Evolutionary conservation across 1,140 invertebrate species (phyloP), one percentile per base, ranked within the genome.

Genomic region (Pachyrhynchus sulphureomaculatus): DNA sequence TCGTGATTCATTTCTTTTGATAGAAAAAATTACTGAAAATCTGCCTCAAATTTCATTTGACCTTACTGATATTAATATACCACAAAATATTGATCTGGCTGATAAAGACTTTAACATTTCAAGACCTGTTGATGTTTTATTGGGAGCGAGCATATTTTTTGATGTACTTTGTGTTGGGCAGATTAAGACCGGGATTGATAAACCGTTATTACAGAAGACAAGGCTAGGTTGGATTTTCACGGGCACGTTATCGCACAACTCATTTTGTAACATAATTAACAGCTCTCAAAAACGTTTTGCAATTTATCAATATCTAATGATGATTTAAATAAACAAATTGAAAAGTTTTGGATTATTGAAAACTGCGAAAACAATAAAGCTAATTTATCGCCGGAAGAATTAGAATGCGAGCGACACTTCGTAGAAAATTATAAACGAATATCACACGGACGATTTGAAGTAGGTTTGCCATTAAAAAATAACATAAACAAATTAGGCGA

Each of bases 71-170:
- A 18, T 66, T 8, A 45, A 33, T 2, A 61, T 68, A 34, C 64
- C 64, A 17, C 1, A 37, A 37, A 59, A 59, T 39, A 24, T 68
- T 5, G 12, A 24, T 1, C 56, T 69, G 24, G 58, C 64, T 17
- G 72, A 75, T 39, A 64, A 62, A 2, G 59, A 66, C 48, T 74
- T 68, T 66, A 44, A 66, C 32, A 18, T 62, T 8, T n/a, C 48
- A 6, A 15, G 44, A n/a, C 12, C 29, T 15, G 56, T 71, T 13
- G 66, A 69, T 57, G 8, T 68, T 12, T 37, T 69, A 26, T 21
- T 69, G 17, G 67, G 67, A n/a, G 65, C 66, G 15, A 45, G 54
- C 32, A 39, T 65, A 45, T 66, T 64, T 64, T 62, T 39, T 13
- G 58, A 65, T 4, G 8, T 68, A 10, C 15, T 66, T 9, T 36